These are phyloP conservation scores for Zaprionus bogoriensis DNA, from an alignment of 2,888 invertebrate species.

Conservation along the genomic window DNA sequence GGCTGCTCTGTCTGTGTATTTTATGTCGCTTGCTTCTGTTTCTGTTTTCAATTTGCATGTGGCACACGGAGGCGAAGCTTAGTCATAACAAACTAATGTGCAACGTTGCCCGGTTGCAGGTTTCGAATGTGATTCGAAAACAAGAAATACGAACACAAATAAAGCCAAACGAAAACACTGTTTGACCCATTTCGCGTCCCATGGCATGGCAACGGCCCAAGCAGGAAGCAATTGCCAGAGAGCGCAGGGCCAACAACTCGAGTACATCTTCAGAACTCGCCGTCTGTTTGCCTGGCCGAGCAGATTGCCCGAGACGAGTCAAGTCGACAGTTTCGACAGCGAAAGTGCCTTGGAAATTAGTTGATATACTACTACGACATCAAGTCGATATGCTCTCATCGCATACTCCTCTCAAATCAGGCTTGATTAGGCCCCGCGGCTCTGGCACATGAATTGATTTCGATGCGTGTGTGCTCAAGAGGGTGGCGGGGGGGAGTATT, in stretches of 20 bases:
- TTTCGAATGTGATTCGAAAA: slow-evolving; percentile 29
- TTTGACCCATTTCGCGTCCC: slow-evolving; percentile 57
- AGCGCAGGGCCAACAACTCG: neutral
- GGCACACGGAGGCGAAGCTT: slow-evolving; percentile 31
- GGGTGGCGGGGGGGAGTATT: neutral
- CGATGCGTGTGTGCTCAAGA: too few species aligned
- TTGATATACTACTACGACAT: neutral
- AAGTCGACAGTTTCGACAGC: neutral
- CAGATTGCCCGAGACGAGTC: neutral
- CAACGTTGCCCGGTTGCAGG: slow-evolving; percentile 46
- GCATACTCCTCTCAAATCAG: slow-evolving; percentile 20
- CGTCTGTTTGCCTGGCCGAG: neutral
- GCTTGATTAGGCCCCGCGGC: slow-evolving; percentile 47
- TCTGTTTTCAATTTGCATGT: slow-evolving; percentile 32
- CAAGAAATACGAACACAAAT: slow-evolving; percentile 7
- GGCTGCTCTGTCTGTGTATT: slow-evolving; percentile 8
- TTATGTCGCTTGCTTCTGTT: neutral
- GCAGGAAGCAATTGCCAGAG: slow-evolving; percentile 40
- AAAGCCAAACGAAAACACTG: slow-evolving; percentile 16
- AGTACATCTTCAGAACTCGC: neutral
- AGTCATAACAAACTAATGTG: slow-evolving; percentile 42
- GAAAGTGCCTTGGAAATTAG: slow-evolving; percentile 13
- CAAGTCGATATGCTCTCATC: neutral
- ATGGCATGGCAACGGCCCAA: slow-evolving; percentile 30
- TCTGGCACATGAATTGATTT: slow-evolving; percentile 16